These are phyloP conservation scores for Mionectes macconnelli DNA, from an alignment of 2,113 vertebrate species.

Conservation along the genomic window DNA sequence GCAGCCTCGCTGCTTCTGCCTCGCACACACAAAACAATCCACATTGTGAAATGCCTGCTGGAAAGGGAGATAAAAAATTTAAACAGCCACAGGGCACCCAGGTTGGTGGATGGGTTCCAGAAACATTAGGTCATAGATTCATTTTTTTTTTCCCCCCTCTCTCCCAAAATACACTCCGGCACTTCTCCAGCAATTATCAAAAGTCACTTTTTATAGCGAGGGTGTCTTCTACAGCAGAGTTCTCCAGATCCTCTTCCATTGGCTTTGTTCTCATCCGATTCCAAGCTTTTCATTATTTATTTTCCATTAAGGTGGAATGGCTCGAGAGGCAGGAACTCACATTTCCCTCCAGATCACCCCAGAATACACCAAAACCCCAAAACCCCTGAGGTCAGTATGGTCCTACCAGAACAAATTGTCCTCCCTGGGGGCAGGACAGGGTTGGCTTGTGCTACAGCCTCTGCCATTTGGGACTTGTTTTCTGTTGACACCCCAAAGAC, in stretches of 20 bases:
- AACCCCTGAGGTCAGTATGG: not conserved
- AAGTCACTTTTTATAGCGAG: constrained; percentile 60
- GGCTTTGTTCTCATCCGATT: not conserved
- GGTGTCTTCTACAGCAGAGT: not conserved
- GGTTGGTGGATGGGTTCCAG: constrained; percentile 63
- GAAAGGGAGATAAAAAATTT: constrained; percentile 48
- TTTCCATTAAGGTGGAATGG: constrained; percentile 31
- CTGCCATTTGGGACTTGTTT: not conserved
- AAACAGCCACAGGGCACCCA: constrained; percentile 67
- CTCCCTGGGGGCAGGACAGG: not conserved
- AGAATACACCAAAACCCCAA: rapidly evolving
- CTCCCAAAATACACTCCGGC: constrained; percentile 50
- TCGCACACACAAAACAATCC: constrained; percentile 13
- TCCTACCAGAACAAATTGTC: not conserved
- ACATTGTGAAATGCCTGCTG: constrained; percentile 64
- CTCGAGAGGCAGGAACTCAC: not conserved
- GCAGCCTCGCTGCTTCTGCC: not conserved
- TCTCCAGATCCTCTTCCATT: constrained; percentile 11
- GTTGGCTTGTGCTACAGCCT: not conserved
- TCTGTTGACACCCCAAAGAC: not conserved
- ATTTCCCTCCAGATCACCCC: not conserved
- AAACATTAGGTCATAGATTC: constrained; percentile 70
- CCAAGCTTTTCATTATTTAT: not conserved
- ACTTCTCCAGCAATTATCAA: constrained; percentile 66
- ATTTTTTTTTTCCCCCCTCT: not conserved